Conservation (phyloP, 2,888 invertebrate species). For the Emmelina monodactyla region DNA sequence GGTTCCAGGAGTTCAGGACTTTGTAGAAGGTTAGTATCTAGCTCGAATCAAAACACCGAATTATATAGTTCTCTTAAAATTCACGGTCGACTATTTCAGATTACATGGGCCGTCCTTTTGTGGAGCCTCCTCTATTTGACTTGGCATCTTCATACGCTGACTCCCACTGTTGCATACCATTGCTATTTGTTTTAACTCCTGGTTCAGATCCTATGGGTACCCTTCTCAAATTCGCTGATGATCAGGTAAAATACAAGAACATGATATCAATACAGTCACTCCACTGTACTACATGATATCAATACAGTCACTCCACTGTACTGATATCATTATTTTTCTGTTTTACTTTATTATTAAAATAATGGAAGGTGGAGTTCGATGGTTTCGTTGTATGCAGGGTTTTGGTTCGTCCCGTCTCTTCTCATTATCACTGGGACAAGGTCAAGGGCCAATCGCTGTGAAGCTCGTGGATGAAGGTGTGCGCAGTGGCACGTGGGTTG, state of each 20-base stretch:
- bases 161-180: constrained; percentile 86
- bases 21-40: constrained; percentile 64
- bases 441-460: constrained; percentile 90
- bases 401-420: constrained; percentile 78
- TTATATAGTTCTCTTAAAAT: neutral
- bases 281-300: too few relatives aligned
- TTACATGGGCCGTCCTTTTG: constrained; percentile 78
- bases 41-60: too few relatives aligned
- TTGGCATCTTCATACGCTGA: constrained; percentile 83
- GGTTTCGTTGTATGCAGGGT: constrained; percentile 67
- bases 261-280: too few relatives aligned
- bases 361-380: too few relatives aligned
- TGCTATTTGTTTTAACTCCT: constrained; percentile 91
- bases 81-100: too few relatives aligned
- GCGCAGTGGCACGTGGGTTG: constrained; percentile 88
- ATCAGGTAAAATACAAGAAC: too few relatives aligned
- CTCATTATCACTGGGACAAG: constrained; percentile 90
- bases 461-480: constrained; percentile 86
- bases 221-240: constrained; percentile 90
- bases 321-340: too few relatives aligned
- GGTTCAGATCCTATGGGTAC: constrained; percentile 94
- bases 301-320: too few relatives aligned
- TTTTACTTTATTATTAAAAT: too few relatives aligned
- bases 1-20: constrained; percentile 77
- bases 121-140: constrained; percentile 92